Conservation (phyloP, 2,797 vertebrate species). For the Oryzias dopingdopingensis region DNA sequence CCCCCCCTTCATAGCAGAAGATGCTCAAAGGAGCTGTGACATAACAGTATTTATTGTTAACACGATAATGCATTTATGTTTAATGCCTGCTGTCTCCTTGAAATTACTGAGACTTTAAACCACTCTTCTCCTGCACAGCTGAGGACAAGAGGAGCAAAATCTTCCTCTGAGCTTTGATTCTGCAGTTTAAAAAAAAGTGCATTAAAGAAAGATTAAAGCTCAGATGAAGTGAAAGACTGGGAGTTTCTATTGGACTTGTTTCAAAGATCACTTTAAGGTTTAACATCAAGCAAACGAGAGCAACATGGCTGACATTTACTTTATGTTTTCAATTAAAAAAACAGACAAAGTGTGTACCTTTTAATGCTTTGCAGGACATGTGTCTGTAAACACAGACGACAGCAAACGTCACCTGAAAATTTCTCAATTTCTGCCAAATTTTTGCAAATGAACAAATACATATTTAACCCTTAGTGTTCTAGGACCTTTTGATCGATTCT, state of each 20-base stretch:
- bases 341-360: too few relatives aligned
- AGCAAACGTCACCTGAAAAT: too few relatives aligned
- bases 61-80: constrained; percentile 79
- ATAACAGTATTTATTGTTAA: constrained; percentile 83
- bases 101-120: constrained; percentile 56
- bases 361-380: too few relatives aligned
- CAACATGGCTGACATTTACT: too few relatives aligned
- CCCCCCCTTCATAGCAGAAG: constrained; percentile 24
- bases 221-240: constrained; percentile 4
- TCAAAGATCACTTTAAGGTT: too few relatives aligned
- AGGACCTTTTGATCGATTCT: too few relatives aligned
- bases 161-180: constrained; percentile 24
- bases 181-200: constrained; percentile 25
- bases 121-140: constrained; percentile 12
- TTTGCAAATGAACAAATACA: too few relatives aligned
- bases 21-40: constrained; percentile 48
- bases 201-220: constrained; percentile 9
- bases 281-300: too few relatives aligned
- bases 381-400: too few relatives aligned
- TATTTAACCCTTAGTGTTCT: too few relatives aligned
- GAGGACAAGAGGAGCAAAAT: constrained; percentile 11
- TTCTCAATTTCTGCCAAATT: too few relatives aligned
- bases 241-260: neutral
- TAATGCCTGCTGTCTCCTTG: constrained; percentile 75
- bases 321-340: too few relatives aligned